Conservation (phyloP, 1,140 invertebrate genomes). For the Teleogryllus occipitalis region DNA sequence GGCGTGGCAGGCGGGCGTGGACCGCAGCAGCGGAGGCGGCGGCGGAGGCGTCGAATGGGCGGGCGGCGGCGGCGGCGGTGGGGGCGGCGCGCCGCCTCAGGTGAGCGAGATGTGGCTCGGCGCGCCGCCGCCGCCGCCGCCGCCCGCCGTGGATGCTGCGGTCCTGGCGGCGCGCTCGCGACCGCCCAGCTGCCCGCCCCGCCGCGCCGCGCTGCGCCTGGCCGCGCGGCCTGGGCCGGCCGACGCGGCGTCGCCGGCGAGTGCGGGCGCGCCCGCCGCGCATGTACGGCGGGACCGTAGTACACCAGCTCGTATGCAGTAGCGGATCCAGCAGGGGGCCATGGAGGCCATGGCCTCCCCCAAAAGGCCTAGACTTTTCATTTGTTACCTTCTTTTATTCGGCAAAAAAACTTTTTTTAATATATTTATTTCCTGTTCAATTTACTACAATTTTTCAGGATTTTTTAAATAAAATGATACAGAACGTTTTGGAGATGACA, state of each 20-base stretch:
- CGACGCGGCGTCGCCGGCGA: too few relatives aligned
- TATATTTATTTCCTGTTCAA: too few relatives aligned
- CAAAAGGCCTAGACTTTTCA: too few relatives aligned
- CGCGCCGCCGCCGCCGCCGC: conserved; percentile 25
- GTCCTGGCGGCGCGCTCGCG: conserved; percentile 27
- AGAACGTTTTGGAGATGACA: too few relatives aligned
- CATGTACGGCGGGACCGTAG: background rate
- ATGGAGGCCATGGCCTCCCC: too few relatives aligned
- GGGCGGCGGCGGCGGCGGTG: conserved; percentile 31
- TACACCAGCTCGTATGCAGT: too few relatives aligned
- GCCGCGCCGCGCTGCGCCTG: background rate
- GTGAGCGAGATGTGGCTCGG: conserved; percentile 28
- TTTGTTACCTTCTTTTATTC: too few relatives aligned
- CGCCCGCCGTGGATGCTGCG: conserved; percentile 25
- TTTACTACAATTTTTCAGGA: too few relatives aligned
- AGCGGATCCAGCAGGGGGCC: too few relatives aligned
- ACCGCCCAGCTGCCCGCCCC: background rate
- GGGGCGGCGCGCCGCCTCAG: conserved; percentile 30
- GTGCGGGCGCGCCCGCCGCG: too few relatives aligned
- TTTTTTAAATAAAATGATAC: too few relatives aligned
- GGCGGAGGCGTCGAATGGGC: conserved; percentile 11
- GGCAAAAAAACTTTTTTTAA: too few relatives aligned
- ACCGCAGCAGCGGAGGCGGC: background rate
- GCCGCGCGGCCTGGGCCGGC: background rate
- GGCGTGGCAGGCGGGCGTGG: background rate